phyloP scores from a whole-genome alignment of 2,797 vertebrate genomes.

The Enteromius radiatus region DNA sequence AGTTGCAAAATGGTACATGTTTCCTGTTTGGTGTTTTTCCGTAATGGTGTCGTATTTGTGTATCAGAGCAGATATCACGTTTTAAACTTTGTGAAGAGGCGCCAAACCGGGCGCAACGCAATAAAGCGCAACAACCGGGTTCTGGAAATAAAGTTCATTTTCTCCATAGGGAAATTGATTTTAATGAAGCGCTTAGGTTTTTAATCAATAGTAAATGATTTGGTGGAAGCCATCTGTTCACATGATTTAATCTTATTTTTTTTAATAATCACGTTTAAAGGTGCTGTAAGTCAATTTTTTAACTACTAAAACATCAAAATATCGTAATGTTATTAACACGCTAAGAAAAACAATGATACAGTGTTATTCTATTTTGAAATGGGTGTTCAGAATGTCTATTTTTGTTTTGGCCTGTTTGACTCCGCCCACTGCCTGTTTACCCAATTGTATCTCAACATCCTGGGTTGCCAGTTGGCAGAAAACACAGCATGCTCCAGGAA shows the following conservation, averaged over 20 bases:
- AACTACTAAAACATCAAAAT: neutral
- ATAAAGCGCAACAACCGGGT: neutral
- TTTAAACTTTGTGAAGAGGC: neutral
- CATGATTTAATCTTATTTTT: neutral
- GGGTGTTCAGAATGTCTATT: neutral
- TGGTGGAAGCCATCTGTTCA: neutral
- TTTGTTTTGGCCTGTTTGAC: neutral
- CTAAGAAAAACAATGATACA: neutral
- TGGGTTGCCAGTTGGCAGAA: neutral
- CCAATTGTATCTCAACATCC: neutral
- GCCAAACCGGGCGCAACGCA: neutral
- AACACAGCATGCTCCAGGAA: neutral
- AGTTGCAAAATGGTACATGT: conserved; percentile 19
- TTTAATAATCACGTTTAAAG: neutral
- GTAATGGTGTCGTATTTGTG: conserved; percentile 32
- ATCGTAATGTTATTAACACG: neutral
- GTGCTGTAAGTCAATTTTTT: neutral
- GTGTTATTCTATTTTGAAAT: neutral
- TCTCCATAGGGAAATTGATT: neutral
- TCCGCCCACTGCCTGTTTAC: neutral
- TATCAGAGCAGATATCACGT: conserved; percentile 8
- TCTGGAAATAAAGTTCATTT: neutral
- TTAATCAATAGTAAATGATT: neutral
- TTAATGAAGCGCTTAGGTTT: neutral
- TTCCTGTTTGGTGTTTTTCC: conserved; percentile 29